Percentiles rank a stretch among this genome's conserved stretches.
phyloP scores from a whole-genome alignment of 2,888 invertebrate genomes.

The Hecatera dysodea region DNA sequence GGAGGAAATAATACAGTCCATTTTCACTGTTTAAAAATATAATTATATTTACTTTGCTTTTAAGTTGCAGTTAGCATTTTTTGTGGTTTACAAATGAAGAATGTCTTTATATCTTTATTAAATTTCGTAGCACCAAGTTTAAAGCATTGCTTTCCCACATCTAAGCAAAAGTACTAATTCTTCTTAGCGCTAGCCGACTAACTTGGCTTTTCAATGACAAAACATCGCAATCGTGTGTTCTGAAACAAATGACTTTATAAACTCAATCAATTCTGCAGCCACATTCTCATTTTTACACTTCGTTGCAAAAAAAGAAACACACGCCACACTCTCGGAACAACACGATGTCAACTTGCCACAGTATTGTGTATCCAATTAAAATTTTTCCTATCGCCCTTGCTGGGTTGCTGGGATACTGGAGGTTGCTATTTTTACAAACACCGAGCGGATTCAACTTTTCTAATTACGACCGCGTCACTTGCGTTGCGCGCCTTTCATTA shows the following conservation, averaged over 20 bases:
- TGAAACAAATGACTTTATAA: neutral
- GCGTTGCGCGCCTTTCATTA: conserved; percentile 60
- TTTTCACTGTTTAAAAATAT: neutral
- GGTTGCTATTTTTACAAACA: conserved; percentile 76
- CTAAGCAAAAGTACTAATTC: no score
- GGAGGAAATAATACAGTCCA: neutral
- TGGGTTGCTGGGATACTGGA: conserved; percentile 63
- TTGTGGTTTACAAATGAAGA: no score
- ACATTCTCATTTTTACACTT: neutral
- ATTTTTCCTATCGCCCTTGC: conserved; percentile 68
- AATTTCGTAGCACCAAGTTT: no score
- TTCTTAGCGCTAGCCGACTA: no score
- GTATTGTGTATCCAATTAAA: conserved; percentile 82
- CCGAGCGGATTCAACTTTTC: conserved; percentile 76
- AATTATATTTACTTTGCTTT: no score
- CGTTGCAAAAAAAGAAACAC: conserved; percentile 10
- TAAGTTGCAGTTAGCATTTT: no score
- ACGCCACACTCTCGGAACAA: conserved; percentile 19
- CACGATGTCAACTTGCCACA: conserved; percentile 52
- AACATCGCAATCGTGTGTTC: no score
- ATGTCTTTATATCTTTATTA: no score
- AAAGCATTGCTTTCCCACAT: no score
- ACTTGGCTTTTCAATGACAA: no score
- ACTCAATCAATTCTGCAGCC: neutral
- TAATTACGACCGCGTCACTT: conserved; percentile 75